These are phyloP conservation scores for Hirundichthys speculiger DNA, from an alignment of 2,113 vertebrate species.

Conservation along the genomic window DNA sequence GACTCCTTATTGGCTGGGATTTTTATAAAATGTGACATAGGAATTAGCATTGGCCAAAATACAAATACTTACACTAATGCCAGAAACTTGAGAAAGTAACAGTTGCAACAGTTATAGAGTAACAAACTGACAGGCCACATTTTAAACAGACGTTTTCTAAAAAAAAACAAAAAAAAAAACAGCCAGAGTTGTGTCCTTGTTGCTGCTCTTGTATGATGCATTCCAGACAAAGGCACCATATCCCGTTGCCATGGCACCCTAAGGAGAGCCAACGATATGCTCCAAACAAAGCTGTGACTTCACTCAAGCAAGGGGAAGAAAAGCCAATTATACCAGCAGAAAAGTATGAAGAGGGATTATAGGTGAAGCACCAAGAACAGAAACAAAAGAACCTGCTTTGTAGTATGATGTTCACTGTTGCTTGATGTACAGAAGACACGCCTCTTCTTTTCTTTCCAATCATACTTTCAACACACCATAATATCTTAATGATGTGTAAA, in stretches of 20 bases:
- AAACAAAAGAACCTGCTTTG: slow-evolving; percentile 1
- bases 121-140: slow-evolving; percentile 4
- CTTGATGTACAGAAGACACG: not conserved
- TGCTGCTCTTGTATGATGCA: slow-evolving; percentile 5
- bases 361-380: slow-evolving; percentile 4
- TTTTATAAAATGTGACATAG: too few relatives aligned
- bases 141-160: slow-evolving; percentile 1
- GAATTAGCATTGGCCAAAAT: not conserved
- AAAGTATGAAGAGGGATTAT: slow-evolving; percentile 13
- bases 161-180: not conserved
- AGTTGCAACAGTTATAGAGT: too few relatives aligned
- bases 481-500: not conserved
- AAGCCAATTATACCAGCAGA: slow-evolving; percentile 26
- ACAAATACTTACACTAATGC: not conserved
- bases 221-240: slow-evolving; percentile 23
- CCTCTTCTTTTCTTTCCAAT: not conserved
- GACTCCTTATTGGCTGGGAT: too few relatives aligned
- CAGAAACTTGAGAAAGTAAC: not conserved
- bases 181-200: not conserved
- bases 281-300: slow-evolving; percentile 34
- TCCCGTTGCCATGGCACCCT: slow-evolving; percentile 42
- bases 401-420: not conserved
- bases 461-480: too few relatives aligned
- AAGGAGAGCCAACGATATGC: slow-evolving; percentile 1
- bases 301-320: slow-evolving; percentile 16